These are phyloP conservation scores for Dermatemys mawii DNA, from an alignment of 2,113 vertebrate genomes.

Conservation along the genomic window DNA sequence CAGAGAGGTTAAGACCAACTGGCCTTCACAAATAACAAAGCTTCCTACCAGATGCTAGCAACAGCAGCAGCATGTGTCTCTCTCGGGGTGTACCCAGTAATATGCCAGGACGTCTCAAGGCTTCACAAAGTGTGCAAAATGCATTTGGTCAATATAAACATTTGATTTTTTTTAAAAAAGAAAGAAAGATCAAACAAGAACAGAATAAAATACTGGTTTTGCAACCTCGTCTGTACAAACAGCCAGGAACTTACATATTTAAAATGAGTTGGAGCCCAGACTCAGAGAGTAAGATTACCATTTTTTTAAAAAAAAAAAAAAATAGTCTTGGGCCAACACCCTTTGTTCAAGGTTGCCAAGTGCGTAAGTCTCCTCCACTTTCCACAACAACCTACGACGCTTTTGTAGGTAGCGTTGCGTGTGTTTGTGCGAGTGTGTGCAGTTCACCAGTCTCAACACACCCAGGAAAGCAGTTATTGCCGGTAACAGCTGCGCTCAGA, in stretches of 20 bases:
- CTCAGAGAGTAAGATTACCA: conserved; percentile 83
- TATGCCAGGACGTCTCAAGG: conserved; percentile 89
- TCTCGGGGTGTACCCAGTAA: conserved; percentile 81
- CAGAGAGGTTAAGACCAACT: conserved; percentile 59
- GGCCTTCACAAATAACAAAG: conserved; percentile 65
- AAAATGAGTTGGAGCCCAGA: conserved; percentile 81
- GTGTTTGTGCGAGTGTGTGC: conserved; percentile 36
- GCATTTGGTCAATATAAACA: conserved; percentile 95
- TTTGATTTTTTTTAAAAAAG: conserved; percentile 73
- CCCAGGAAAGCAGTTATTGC: conserved; percentile 75
- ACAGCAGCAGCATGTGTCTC: conserved; percentile 74
- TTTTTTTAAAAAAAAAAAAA: conserved; percentile 76
- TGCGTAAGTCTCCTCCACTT: conserved; percentile 73
- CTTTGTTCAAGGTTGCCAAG: conserved; percentile 79
- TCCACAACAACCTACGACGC: conserved; percentile 58
- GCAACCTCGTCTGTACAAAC: conserved; percentile 80
- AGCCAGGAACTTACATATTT: conserved; percentile 82
- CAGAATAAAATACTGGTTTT: conserved; percentile 83
- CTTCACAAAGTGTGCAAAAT: conserved; percentile 95
- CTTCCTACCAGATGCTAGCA: conserved; percentile 73
- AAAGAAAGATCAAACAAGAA: conserved; percentile 73
- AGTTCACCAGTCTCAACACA: conserved; percentile 73
- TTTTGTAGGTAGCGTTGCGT: conserved; percentile 46
- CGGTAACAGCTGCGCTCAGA: conserved; percentile 76
- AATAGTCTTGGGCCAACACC: conserved; percentile 83